Conservation (phyloP, 2,797 vertebrate genomes). For the Chaunax sp. region DNA sequence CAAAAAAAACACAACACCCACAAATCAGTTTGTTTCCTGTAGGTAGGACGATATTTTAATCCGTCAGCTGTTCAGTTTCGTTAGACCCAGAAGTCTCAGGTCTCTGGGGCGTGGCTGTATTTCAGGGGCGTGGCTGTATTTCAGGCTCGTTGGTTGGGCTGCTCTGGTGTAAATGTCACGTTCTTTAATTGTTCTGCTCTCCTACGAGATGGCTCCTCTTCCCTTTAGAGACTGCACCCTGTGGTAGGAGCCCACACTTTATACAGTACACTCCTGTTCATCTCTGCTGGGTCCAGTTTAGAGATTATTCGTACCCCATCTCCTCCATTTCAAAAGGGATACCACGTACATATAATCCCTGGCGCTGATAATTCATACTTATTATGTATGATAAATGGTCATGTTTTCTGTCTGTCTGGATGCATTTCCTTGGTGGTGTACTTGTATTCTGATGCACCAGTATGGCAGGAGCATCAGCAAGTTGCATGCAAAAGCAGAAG, state of each 20-base stretch:
- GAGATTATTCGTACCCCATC: slow-evolving; percentile 38
- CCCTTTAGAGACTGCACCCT: slow-evolving; percentile 45
- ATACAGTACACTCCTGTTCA: slow-evolving; percentile 49
- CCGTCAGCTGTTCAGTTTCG: slow-evolving; percentile 64
- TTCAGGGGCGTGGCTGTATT: slow-evolving; percentile 62
- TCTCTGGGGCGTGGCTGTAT: slow-evolving; percentile 8
- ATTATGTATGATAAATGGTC: slow-evolving; percentile 58
- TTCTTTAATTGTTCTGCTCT: slow-evolving; percentile 49
- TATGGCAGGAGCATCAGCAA: slow-evolving; percentile 72
- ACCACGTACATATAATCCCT: slow-evolving; percentile 47
- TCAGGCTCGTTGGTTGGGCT: slow-evolving; percentile 59
- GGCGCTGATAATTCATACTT: slow-evolving; percentile 33
- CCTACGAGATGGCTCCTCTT: slow-evolving; percentile 52
- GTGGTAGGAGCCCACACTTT: slow-evolving; percentile 48
- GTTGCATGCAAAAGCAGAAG: slow-evolving; percentile 75
- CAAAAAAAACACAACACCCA: slow-evolving; percentile 23
- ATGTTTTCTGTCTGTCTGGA: slow-evolving; percentile 57
- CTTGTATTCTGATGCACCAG: slow-evolving; percentile 72
- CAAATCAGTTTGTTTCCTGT: slow-evolving; percentile 67
- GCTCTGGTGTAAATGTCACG: slow-evolving; percentile 63
- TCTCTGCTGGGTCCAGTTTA: slow-evolving; percentile 42
- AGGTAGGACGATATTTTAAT: slow-evolving; percentile 55
- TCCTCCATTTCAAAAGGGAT: slow-evolving; percentile 65
- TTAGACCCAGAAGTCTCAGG: slow-evolving; percentile 47
- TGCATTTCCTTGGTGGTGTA: slow-evolving; percentile 69